Conservation (phyloP, 2,888 invertebrate genomes). For the Dynastes grantii region DNA sequence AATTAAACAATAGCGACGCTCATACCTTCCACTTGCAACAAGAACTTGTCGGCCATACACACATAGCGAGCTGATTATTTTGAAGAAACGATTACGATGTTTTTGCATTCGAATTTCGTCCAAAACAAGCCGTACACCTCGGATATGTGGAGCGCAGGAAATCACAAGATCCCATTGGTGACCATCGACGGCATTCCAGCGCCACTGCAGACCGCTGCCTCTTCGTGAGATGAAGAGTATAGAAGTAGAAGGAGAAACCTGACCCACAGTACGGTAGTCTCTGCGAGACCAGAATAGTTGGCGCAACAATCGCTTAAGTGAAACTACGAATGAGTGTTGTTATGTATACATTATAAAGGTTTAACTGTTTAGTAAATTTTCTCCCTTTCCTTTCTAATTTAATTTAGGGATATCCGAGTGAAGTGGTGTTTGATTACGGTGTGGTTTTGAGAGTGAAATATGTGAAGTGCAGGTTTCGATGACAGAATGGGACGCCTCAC, state of each 20-base stretch:
- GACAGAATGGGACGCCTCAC: constrained; percentile 73
- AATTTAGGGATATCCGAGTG: background rate
- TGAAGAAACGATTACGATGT: constrained; percentile 16
- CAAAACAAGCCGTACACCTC: background rate
- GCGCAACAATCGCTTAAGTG: constrained; percentile 48
- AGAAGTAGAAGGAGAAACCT: constrained; percentile 59
- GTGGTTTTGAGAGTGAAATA: constrained; percentile 44
- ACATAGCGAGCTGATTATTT: constrained; percentile 7
- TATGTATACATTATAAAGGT: background rate
- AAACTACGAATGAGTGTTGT: constrained; percentile 21
- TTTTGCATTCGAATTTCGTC: constrained; percentile 15
- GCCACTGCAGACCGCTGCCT: constrained; percentile 57
- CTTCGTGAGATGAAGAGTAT: constrained; percentile 50
- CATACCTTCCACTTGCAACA: too few relatives aligned
- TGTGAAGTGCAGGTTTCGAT: constrained; percentile 34
- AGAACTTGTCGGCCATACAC: background rate
- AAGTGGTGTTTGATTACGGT: constrained; percentile 27
- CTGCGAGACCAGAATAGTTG: constrained; percentile 47
- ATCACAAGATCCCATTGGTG: constrained; percentile 63
- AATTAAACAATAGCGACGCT: too few relatives aligned
- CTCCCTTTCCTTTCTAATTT: background rate
- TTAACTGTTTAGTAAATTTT: background rate
- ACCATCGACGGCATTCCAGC: constrained; percentile 68
- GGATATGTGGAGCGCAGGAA: constrained; percentile 53
- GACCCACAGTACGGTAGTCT: constrained; percentile 58